Conservation (phyloP, 1,140 invertebrate genomes). For the Ephestia elutella region DNA sequence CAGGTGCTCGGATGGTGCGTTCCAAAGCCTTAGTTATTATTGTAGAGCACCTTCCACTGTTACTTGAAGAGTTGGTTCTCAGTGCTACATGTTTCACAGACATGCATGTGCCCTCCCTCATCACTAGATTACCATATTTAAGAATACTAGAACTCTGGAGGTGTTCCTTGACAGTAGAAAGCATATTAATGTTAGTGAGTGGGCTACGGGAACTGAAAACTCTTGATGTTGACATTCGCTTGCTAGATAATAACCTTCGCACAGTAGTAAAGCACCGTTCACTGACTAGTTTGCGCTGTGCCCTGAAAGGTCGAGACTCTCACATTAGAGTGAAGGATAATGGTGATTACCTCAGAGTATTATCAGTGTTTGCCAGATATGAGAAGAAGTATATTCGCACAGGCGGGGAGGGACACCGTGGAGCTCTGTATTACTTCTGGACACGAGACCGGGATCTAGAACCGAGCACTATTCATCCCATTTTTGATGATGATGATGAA, state of each 20-base stretch:
- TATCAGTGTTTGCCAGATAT: background rate
- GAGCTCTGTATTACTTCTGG: slow-evolving; percentile 17
- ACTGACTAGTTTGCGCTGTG: slow-evolving; percentile 8
- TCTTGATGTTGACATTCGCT: slow-evolving; percentile 17
- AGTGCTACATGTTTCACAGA: slow-evolving; percentile 25
- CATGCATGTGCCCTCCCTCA: slow-evolving; percentile 20
- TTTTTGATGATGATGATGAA: slow-evolving; percentile 8
- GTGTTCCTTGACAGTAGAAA: slow-evolving; percentile 2
- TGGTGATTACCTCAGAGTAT: background rate
- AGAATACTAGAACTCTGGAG: slow-evolving; percentile 27
- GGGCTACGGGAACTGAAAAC: slow-evolving; percentile 10
- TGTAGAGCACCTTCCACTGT: slow-evolving; percentile 16
- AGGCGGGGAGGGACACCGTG: slow-evolving; percentile 13
- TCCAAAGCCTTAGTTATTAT: slow-evolving; percentile 7
- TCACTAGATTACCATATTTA: slow-evolving; percentile 12
- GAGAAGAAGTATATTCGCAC: slow-evolving; percentile 9
- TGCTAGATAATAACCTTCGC: background rate
- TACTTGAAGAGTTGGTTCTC: slow-evolving; percentile 25
- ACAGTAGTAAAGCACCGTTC: slow-evolving; percentile 3
- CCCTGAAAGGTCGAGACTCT: background rate
- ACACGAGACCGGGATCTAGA: slow-evolving; percentile 8
- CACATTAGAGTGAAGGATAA: background rate
- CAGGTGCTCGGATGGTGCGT: slow-evolving; percentile 25
- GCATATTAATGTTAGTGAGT: slow-evolving; percentile 11
- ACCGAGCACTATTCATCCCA: background rate